These are phyloP conservation scores for Micrastur ruficollis DNA, from an alignment of 2,797 vertebrate genomes.

Conservation along the genomic window DNA sequence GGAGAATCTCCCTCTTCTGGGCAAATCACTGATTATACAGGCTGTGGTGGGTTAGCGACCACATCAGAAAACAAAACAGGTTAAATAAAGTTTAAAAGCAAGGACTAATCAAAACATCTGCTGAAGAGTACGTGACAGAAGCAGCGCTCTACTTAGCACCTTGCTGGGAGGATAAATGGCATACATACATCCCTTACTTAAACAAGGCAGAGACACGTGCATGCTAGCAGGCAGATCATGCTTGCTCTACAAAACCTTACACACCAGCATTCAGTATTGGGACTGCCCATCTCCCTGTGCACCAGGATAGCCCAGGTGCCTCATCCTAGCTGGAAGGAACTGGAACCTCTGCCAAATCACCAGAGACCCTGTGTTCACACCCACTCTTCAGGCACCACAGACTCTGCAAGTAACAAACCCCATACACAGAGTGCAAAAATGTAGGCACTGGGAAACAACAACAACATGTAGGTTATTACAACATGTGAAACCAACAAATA, in stretches of 20 bases:
- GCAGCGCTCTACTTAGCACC: not conserved
- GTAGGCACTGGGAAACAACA: not conserved
- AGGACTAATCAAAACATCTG: not conserved
- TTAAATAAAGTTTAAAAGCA: not conserved
- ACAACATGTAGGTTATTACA: not conserved
- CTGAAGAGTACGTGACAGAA: not conserved
- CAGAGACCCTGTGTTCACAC: not conserved
- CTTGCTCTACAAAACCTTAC: not conserved
- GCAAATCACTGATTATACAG: not conserved
- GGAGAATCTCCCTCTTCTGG: not conserved
- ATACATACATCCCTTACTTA: not conserved
- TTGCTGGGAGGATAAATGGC: not conserved
- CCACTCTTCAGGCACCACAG: not conserved
- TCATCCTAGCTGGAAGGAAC: not conserved
- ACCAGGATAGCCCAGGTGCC: not conserved
- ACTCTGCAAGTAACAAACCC: not conserved
- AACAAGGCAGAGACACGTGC: not conserved
- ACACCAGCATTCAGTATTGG: accelerated
- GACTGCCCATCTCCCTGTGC: not conserved
- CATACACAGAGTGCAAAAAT: not conserved
- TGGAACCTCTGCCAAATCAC: not conserved
- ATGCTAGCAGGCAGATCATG: not conserved
- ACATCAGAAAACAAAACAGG: not conserved
- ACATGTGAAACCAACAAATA: not conserved
- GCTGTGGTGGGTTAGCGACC: not conserved